phyloP scores from a whole-genome alignment of 1,140 invertebrate genomes.

The Polypedilum pembai region DNA sequence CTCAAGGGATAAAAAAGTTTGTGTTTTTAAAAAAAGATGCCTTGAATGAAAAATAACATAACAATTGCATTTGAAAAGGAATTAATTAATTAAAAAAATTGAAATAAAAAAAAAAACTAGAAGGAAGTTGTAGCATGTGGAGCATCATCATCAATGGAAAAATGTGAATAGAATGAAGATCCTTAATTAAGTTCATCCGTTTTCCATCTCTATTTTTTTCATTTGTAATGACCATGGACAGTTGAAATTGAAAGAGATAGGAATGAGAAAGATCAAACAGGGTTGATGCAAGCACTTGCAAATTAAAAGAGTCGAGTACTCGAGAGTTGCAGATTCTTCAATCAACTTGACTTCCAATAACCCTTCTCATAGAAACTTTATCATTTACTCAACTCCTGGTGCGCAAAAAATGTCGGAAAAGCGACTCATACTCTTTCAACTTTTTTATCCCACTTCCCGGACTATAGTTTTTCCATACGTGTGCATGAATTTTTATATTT shows the following conservation, averaged over 20 bases:
- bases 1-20: neutral
- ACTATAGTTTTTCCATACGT: too few relatives aligned
- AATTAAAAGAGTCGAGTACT: too few relatives aligned
- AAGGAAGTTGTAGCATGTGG: neutral
- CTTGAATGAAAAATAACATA: neutral
- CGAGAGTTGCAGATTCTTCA: too few relatives aligned
- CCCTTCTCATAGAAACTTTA: too few relatives aligned
- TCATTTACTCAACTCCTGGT: too few relatives aligned
- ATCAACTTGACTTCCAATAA: too few relatives aligned
- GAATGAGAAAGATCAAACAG: neutral
- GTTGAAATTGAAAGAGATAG: neutral
- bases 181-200: slow-evolving; percentile 24
- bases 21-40: neutral
- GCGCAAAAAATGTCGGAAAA: too few relatives aligned
- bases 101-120: neutral
- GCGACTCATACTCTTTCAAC: too few relatives aligned
- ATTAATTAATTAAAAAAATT: slow-evolving; percentile 24
- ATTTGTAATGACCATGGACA: neutral
- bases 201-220: neutral
- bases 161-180: neutral
- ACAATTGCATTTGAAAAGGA: slow-evolving; percentile 27
- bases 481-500: too few relatives aligned
- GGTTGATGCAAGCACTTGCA: too few relatives aligned
- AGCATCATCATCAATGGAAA: neutral
- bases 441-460: too few relatives aligned